phyloP scores from a whole-genome alignment of 2,113 vertebrate species.

The Marcusenius ussheri region DNA sequence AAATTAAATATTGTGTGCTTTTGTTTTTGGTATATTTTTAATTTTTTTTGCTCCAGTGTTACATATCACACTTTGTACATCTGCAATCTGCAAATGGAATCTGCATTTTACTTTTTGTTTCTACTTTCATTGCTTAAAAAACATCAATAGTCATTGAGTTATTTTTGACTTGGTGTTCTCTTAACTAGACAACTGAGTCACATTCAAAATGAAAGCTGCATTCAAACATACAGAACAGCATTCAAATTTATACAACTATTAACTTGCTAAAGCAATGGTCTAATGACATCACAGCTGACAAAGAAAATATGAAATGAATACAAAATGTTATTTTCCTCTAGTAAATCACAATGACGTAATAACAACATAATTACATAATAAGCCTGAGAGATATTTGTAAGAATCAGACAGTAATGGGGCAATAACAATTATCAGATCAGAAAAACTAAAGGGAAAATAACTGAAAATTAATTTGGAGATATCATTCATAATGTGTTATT shows the following conservation, averaged over 20 bases:
- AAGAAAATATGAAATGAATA: neutral
- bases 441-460: constrained; percentile 2
- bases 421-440: neutral
- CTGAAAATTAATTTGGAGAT: constrained; percentile 1
- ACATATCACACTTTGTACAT: neutral
- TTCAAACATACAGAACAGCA: neutral
- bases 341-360: neutral
- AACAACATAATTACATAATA: neutral
- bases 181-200: neutral
- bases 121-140: neutral
- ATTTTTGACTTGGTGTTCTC: neutral
- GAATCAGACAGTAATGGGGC: neutral
- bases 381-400: neutral
- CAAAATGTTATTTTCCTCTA: neutral
- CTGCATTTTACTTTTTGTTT: neutral
- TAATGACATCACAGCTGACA: neutral
- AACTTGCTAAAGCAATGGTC: neutral
- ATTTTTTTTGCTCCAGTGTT: neutral
- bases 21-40: neutral
- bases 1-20: neutral
- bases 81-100: neutral
- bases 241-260: neutral
- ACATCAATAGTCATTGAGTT: neutral
- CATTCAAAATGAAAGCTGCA: neutral
- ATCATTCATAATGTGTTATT: neutral